phyloP scores from a whole-genome alignment of 2,888 invertebrate species.

The Petrophora chlorosata region DNA sequence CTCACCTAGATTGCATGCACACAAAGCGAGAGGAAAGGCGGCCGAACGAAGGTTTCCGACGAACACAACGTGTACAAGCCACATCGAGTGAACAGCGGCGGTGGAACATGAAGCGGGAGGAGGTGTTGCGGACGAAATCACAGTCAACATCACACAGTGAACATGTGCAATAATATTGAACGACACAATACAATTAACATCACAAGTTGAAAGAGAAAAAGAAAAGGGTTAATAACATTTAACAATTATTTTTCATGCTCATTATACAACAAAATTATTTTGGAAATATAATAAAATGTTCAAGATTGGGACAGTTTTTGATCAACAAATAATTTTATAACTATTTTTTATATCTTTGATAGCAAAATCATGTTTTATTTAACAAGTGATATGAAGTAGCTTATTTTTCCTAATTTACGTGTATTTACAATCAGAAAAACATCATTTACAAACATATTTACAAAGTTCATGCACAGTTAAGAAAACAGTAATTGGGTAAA shows the following conservation, averaged over 20 bases:
- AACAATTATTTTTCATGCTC: neutral
- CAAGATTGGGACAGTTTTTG: too few species aligned
- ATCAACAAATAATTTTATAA: too few species aligned
- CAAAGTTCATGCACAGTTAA: slow-evolving; percentile 23
- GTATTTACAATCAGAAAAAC: slow-evolving; percentile 10
- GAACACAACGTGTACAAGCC: slow-evolving; percentile 43
- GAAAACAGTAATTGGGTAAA: neutral
- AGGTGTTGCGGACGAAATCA: slow-evolving; percentile 60
- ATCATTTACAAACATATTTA: slow-evolving; percentile 18
- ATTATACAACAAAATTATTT: too few species aligned
- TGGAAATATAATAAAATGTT: too few species aligned
- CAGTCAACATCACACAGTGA: slow-evolving; percentile 61
- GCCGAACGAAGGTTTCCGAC: slow-evolving; percentile 29
- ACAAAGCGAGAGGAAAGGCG: slow-evolving; percentile 44
- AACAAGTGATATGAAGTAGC: neutral
- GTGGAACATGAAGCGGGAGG: slow-evolving; percentile 37
- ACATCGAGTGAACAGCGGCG: slow-evolving; percentile 59
- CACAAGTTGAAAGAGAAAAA: slow-evolving; percentile 57
- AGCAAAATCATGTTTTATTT: neutral
- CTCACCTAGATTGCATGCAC: slow-evolving; percentile 67
- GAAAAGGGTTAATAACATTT: slow-evolving; percentile 4
- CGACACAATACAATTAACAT: slow-evolving; percentile 75
- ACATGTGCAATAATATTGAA: slow-evolving; percentile 44
- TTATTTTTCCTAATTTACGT: neutral
- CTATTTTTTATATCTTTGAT: too few species aligned